Conservation (phyloP, 1,140 invertebrate species). For the Ceratitis capitata region DNA sequence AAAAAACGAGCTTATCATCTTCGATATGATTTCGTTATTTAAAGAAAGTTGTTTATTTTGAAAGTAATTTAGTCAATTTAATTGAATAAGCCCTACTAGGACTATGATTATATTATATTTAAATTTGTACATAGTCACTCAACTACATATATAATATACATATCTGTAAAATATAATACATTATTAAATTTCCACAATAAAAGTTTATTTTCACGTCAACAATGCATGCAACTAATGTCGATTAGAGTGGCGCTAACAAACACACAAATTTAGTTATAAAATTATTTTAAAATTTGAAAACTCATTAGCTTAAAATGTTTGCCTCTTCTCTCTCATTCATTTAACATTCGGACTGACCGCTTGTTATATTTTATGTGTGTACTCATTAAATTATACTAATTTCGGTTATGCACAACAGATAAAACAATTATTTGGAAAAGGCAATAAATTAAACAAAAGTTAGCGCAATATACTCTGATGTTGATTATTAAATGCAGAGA, state of each 20-base stretch:
- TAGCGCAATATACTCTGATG: too few species aligned
- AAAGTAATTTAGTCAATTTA: too few species aligned
- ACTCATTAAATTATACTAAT: constrained; percentile 14
- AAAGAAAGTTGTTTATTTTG: too few species aligned
- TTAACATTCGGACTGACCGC: background rate
- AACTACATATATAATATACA: too few species aligned
- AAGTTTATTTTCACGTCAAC: background rate
- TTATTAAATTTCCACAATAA: background rate
- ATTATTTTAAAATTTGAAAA: background rate
- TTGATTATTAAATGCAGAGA: too few species aligned
- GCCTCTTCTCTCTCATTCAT: background rate
- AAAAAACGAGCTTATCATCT: too few species aligned
- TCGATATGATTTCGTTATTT: too few species aligned
- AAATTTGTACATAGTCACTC: too few species aligned
- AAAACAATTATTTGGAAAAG: background rate
- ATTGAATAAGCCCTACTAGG: too few species aligned
- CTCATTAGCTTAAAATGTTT: background rate
- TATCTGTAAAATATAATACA: too few species aligned
- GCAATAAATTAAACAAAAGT: background rate
- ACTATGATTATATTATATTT: too few species aligned
- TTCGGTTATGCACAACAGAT: background rate
- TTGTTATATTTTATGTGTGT: background rate
- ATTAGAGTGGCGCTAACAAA: background rate
- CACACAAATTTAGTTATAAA: background rate
- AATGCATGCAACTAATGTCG: background rate